These are phyloP conservation scores for Carcinoscorpius rotundicauda DNA, from an alignment of 1,140 invertebrate species.

Conservation along the genomic window DNA sequence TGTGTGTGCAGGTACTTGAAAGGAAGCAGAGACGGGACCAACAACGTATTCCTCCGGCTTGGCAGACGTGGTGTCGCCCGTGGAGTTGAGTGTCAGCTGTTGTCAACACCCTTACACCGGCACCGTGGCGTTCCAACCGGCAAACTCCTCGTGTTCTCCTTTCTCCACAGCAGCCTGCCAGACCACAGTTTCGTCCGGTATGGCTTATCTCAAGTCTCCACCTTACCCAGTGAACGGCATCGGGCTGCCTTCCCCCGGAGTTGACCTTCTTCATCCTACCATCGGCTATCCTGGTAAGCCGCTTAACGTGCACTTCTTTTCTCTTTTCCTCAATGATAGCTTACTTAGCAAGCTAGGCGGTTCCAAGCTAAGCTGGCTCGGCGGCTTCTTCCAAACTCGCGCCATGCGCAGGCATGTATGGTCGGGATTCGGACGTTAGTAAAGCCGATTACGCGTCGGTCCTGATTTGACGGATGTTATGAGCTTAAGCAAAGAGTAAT, in stretches of 20 bases:
- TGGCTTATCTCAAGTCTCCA: conserved; percentile 32
- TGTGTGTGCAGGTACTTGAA: too few species aligned
- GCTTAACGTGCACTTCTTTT: conserved; percentile 7
- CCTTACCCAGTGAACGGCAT: conserved; percentile 37
- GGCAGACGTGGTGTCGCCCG: too few species aligned
- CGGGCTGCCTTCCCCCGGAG: conserved; percentile 31
- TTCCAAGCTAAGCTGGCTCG: not conserved
- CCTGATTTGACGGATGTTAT: conserved; percentile 7
- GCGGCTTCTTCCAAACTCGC: not conserved
- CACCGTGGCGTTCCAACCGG: conserved; percentile 22
- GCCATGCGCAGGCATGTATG: not conserved
- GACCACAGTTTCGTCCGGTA: conserved; percentile 24
- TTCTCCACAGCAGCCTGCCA: conserved; percentile 15
- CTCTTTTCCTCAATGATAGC: conserved; percentile 4
- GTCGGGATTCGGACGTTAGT: conserved; percentile 5
- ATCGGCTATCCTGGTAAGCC: conserved; percentile 36
- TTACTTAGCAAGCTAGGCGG: not conserved
- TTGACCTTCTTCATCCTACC: conserved; percentile 35
- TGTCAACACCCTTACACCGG: not conserved
- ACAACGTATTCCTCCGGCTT: too few species aligned
- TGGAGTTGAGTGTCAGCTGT: too few species aligned
- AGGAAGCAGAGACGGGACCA: too few species aligned
- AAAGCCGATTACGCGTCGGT: conserved; percentile 17
- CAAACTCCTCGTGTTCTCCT: conserved; percentile 16
- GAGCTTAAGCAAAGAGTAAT: conserved; percentile 12